These are phyloP conservation scores for Zapornia atra DNA, from an alignment of 2,113 vertebrate species.

Conservation along the genomic window DNA sequence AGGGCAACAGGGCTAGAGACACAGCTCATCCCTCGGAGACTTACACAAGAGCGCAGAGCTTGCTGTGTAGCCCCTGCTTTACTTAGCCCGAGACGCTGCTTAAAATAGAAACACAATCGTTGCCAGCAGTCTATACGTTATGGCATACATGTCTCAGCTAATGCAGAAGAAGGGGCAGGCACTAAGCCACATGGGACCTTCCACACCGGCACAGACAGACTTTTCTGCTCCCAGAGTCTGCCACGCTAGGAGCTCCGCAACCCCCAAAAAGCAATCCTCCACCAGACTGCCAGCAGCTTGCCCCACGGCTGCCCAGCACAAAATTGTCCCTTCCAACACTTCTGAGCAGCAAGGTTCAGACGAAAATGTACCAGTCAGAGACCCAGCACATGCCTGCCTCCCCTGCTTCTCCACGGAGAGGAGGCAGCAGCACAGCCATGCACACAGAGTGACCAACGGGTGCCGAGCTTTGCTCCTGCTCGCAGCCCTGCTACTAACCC, in stretches of 20 bases:
- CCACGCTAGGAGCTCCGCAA: background rate
- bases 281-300: rapidly evolving
- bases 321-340: background rate
- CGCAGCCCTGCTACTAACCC: background rate
- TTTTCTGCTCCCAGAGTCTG: background rate
- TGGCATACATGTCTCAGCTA: background rate
- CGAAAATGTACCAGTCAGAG: rapidly evolving
- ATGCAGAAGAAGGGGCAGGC: background rate
- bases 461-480: background rate
- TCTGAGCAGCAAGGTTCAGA: background rate
- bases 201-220: background rate
- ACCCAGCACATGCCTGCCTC: rapidly evolving
- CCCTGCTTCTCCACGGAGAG: background rate
- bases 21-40: background rate
- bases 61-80: background rate
- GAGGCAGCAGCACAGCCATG: background rate
- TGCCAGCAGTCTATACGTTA: background rate
- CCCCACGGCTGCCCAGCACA: rapidly evolving
- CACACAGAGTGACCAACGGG: rapidly evolving
- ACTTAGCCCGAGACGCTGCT: background rate
- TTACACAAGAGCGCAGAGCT: background rate
- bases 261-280: background rate
- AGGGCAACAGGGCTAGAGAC: background rate
- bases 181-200: background rate
- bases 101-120: background rate